phyloP scores from a whole-genome alignment of 2,888 invertebrate species.

The Ischnura elegans region DNA sequence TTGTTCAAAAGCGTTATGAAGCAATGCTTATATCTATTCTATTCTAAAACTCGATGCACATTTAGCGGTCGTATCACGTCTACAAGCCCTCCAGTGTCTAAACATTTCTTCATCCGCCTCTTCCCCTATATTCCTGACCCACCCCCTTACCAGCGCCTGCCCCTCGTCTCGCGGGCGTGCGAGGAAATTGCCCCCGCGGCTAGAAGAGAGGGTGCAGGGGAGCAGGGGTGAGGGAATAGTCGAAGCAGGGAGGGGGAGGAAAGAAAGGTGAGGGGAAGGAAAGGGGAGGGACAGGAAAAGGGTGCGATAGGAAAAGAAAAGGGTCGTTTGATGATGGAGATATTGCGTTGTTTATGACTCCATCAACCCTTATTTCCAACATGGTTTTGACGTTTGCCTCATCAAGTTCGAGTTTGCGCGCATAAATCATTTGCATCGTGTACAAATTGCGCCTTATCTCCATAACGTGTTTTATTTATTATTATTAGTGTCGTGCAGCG shows the following conservation, averaged over 20 bases:
- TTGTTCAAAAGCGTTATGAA: too few species aligned
- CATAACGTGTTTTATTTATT: background rate
- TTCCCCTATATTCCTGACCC: too few species aligned
- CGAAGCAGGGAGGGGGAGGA: background rate
- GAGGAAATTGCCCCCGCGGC: constrained; percentile 22
- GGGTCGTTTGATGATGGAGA: constrained; percentile 38
- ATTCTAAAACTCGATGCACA: too few species aligned
- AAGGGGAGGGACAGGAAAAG: background rate
- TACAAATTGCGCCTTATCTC: constrained; percentile 8
- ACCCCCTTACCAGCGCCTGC: background rate
- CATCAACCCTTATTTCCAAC: constrained; percentile 40
- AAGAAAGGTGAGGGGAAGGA: background rate
- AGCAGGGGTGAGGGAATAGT: background rate
- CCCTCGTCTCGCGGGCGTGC: constrained; percentile 10
- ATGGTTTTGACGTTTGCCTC: background rate
- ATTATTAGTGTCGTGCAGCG: constrained; percentile 12
- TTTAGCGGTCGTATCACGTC: too few species aligned
- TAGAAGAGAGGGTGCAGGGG: background rate
- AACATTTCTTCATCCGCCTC: background rate
- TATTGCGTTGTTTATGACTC: constrained; percentile 38
- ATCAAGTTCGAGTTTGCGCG: constrained; percentile 10
- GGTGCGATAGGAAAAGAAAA: background rate
- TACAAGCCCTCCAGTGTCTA: background rate
- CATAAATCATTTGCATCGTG: constrained; percentile 32
- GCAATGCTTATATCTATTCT: too few species aligned